phyloP scores from a whole-genome alignment of 2,113 vertebrate species.

The Malurus melanocephalus region DNA sequence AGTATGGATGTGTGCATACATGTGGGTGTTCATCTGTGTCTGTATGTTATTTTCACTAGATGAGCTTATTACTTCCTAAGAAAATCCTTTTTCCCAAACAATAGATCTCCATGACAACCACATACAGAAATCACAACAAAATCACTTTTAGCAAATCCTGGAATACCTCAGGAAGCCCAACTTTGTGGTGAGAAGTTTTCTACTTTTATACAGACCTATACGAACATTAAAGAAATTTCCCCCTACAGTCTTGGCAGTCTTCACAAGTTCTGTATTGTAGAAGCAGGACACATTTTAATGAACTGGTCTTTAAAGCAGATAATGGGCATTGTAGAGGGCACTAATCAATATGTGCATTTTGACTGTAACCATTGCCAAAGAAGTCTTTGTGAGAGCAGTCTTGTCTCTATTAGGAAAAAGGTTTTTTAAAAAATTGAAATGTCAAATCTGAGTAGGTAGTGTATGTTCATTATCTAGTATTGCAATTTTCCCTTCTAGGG shows the following conservation, averaged over 20 bases:
- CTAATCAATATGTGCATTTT: slow-evolving; percentile 1
- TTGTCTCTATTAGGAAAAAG: not conserved
- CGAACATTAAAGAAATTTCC: not conserved
- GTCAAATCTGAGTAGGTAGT: not conserved
- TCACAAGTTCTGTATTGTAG: not conserved
- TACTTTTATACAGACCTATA: not conserved
- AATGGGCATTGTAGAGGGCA: not conserved
- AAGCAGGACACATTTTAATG: slow-evolving; percentile 6
- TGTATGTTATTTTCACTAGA: not conserved
- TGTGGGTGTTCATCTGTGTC: not conserved
- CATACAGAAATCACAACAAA: not conserved
- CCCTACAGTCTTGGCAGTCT: not conserved
- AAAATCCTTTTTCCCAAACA: not conserved
- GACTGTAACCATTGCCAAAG: not conserved
- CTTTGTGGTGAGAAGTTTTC: not conserved
- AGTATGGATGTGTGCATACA: rapidly evolving
- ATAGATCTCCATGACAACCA: not conserved
- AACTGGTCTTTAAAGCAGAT: not conserved
- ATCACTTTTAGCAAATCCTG: not conserved
- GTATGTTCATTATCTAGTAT: slow-evolving; percentile 4
- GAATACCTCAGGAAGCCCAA: not conserved
- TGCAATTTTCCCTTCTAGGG: not conserved
- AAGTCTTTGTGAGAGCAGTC: not conserved
- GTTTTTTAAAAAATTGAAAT: not conserved
- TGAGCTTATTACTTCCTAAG: not conserved